Evolutionary conservation across 2,797 vertebrate species (phyloP), one percentile per base, ranked within the genome.

Genomic region (Triplophysa bombifrons): DNA sequence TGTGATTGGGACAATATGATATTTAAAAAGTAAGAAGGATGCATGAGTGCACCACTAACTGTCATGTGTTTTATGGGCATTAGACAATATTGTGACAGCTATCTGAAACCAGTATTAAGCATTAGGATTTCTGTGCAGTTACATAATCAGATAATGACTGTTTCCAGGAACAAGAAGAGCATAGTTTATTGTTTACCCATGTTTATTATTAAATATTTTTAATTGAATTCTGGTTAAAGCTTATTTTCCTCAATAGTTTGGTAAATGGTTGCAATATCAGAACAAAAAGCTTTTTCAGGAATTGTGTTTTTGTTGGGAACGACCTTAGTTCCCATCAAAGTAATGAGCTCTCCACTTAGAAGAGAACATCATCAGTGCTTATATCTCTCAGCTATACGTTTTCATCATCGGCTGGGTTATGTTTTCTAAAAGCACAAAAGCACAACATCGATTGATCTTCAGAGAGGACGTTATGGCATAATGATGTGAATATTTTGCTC

Each of bases 401-500:
- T 61, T 68, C 75, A 51, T 13, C 64, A 48, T 34, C 27, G 12
- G 13, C 56, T 56, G 25, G 17, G 16, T 55, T 84, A 22, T n/a
- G 2, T 64, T 67, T 46, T 74, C 80, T 80, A 74, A 44, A 56
- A 25, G 19, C 41, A 27, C 64, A 50, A 46, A 72, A 68, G 19
- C 41, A 27, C 64, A 61, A 38, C 11, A 56, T 74, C 64, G 67
- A 75, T 80, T 69, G 55, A n/a, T 60, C 75, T 74, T 80, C 53
- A 78, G 61, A 14, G 4, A 72, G 64, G 48, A n/a, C 9, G 30
- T 58, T 60, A 67, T 72, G 69, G n/a, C 27, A 58, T 85, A 83
- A 83, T 81, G 74, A 80, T 74, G 71, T 67, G 56, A 66, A 78
- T 61, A 76, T 80, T 76, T 78, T 61, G 11, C 53, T 46, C 6